Base-by-base conservation (phyloP, 2,113 vertebrate genomes). In the Orientallactaga bullata region DNA sequence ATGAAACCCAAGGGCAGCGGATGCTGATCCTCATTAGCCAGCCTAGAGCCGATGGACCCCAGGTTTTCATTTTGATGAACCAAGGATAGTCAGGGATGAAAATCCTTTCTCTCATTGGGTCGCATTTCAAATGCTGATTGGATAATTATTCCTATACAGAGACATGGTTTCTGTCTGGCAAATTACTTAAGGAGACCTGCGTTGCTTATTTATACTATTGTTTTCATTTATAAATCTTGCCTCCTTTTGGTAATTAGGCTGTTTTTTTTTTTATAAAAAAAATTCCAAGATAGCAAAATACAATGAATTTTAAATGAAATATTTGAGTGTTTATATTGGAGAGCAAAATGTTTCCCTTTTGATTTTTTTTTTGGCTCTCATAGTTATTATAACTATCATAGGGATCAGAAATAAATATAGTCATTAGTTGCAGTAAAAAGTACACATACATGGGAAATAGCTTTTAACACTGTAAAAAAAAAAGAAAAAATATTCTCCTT, bases 291-390 rank as follows among this genome's bases (percentile, higher is more conserved):
- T 87, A 73, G 76, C 69, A 80, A 92, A 92, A 90, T 95, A 77
- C 96, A 95, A 90, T 78, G 35, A 89, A 94, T 89, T 94, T 55
- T 47, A 80, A 93, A 55, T 94, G 60, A 92, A 92, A 84, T 82
- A 23, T 17, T 88, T 87, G 66, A 82, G 55, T 79, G 82, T 86
- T 96, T 81, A 86, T 71, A 69, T 71, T 28, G 87, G 94, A 82
- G 66, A 68, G 58, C 66, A 87, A 85, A 90, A 74, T 12, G 9
- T 42, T 63, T 89, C 39, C 39, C 12, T 93, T 93, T 28, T 63
- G 71, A 61, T 94, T 81, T 47, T 47, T 47, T 47, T 63, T 94
- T 86, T 89, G 42, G 61, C 23, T 74, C 77, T 90, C 23, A 0
- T 76, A 24, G 65, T 85, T 93, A 23, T 88, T 58, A 51, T 30